Evolutionary conservation across 2,797 vertebrate species (phyloP).

Genomic region (Lithobates sylvaticus): DNA sequence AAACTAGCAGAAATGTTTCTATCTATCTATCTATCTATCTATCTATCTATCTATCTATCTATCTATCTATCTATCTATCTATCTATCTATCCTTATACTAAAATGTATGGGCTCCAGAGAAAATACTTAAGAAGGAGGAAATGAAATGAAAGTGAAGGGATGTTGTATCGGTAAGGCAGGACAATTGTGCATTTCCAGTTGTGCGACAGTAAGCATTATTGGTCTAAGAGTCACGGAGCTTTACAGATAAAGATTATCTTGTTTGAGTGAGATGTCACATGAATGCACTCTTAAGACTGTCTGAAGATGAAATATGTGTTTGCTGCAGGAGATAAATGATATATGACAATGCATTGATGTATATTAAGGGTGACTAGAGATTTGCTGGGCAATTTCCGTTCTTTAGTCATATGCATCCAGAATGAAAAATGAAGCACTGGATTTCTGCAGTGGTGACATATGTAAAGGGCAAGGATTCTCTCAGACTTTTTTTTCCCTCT

Average conservation of each 20-base stretch:
- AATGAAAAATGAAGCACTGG: constrained; percentile 57
- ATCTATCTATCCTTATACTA: not conserved
- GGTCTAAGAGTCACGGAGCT: constrained; percentile 32
- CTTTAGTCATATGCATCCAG: constrained; percentile 53
- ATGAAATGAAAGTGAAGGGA: not conserved
- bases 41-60: constrained; percentile 26
- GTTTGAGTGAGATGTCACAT: constrained; percentile 53
- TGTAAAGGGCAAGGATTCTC: constrained; percentile 44
- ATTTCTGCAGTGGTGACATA: constrained; percentile 24
- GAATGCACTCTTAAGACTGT: constrained; percentile 48
- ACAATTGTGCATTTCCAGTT: constrained; percentile 36
- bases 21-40: no score
- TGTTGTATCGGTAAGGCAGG: not conserved
- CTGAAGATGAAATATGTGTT: constrained; percentile 58
- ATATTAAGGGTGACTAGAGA: constrained; percentile 58
- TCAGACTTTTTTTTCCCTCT: constrained; percentile 27
- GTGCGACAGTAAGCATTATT: constrained; percentile 21
- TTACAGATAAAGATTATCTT: constrained; percentile 6
- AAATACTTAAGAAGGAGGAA: not conserved
- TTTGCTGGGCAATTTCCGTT: constrained; percentile 59
- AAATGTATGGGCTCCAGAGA: not conserved
- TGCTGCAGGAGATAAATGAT: constrained; percentile 44
- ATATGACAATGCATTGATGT: constrained; percentile 60
- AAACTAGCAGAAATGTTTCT: not conserved
- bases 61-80: constrained; percentile 37